Evolutionary conservation across 92 coral and sea anemone genomes (phyloP).

Genomic region (Chrysogorgia sp.): DNA sequence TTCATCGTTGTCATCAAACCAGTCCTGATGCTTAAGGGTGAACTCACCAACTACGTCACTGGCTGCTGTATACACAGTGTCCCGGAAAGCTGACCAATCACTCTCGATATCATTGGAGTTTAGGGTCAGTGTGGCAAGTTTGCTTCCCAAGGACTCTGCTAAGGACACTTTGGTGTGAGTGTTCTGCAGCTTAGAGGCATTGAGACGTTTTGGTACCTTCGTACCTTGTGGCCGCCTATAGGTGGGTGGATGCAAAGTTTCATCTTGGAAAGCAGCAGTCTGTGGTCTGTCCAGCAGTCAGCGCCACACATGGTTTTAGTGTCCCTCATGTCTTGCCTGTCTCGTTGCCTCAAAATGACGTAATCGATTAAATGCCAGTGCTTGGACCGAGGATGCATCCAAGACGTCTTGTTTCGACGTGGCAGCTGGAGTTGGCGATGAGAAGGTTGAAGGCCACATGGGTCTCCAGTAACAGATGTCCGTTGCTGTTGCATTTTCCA

Average conservation of each 20-base stretch:
- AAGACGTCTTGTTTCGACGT: slow-evolving; percentile 36
- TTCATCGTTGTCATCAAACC: too few species aligned
- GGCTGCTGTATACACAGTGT: too few species aligned
- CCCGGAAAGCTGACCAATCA: too few species aligned
- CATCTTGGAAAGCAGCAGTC: slow-evolving; percentile 26
- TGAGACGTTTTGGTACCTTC: too few species aligned
- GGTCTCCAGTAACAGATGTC: slow-evolving; percentile 11
- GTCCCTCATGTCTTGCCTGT: slow-evolving; percentile 39
- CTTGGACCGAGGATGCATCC: slow-evolving; percentile 47
- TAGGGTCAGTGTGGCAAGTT: too few species aligned
- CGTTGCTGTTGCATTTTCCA: not conserved
- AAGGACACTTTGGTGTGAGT: too few species aligned
- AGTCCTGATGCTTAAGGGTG: too few species aligned
- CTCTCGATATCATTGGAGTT: too few species aligned
- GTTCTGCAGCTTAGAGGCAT: slow-evolving; percentile 43
- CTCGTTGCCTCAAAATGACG: slow-evolving; percentile 28
- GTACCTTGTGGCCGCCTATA: slow-evolving; percentile 22
- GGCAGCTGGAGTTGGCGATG: slow-evolving; percentile 45
- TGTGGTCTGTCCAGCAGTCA: slow-evolving; percentile 46
- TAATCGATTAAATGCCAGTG: slow-evolving; percentile 48
- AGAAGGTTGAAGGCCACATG: slow-evolving; percentile 7
- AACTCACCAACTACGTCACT: too few species aligned
- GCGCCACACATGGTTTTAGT: slow-evolving; percentile 45
- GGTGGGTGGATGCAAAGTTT: slow-evolving; percentile 27
- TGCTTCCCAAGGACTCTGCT: too few species aligned